Evolutionary conservation across 2,888 invertebrate species (phyloP).

Genomic region (Platycnemis pennipes): DNA sequence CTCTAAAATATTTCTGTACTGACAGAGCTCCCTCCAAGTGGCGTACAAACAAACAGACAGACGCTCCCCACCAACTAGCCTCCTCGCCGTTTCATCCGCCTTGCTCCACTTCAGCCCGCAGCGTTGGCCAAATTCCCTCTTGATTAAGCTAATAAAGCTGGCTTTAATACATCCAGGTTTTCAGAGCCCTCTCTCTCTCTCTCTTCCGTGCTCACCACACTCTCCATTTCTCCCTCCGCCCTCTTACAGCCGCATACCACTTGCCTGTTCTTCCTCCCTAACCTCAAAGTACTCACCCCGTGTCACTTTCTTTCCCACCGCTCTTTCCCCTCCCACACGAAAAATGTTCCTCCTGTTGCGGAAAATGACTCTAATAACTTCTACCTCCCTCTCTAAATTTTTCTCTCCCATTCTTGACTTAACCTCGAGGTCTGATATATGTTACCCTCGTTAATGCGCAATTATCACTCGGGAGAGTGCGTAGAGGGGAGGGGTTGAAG

Average conservation of each 20-base stretch:
- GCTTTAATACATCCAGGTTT: not conserved
- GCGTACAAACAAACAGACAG: not conserved
- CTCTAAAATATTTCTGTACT: too few species aligned
- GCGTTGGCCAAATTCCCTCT: not conserved
- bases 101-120: not conserved
- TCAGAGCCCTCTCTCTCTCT: not conserved
- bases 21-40: not conserved
- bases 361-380: too few species aligned
- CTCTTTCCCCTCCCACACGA: not conserved
- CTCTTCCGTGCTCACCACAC: not conserved
- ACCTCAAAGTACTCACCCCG: not conserved
- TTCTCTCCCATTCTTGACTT: not conserved
- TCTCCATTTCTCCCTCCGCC: not conserved
- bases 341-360: not conserved
- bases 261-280: too few species aligned
- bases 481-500: not conserved
- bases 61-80: not conserved
- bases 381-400: not conserved
- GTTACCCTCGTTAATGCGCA: not conserved
- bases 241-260: not conserved
- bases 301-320: not conserved
- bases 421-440: not conserved
- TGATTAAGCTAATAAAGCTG: constrained; percentile 22
- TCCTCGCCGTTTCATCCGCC: too few species aligned
- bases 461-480: not conserved